Conservation (phyloP, 1,140 invertebrate species). For the Brevipalpus yothersi region DNA sequence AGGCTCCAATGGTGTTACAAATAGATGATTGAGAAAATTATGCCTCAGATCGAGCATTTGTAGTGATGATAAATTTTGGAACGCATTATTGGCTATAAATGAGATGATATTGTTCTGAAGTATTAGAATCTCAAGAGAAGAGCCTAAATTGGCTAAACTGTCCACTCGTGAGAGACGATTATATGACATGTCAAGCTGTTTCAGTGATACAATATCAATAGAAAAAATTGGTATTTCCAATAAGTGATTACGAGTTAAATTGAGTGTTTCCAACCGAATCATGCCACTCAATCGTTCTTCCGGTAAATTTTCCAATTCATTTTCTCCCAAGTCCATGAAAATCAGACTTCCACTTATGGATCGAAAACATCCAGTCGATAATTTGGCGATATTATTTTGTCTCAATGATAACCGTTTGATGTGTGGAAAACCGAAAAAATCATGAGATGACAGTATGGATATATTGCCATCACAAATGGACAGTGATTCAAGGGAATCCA, state of each 20-base stretch:
- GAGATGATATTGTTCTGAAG: constrained; percentile 58
- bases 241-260: constrained; percentile 53
- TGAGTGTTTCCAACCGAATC: constrained; percentile 38
- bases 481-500: constrained; percentile 42
- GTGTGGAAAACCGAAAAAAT: constrained; percentile 59
- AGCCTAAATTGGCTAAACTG: constrained; percentile 31
- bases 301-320: constrained; percentile 55
- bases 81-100: constrained; percentile 44
- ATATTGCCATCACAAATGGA: constrained; percentile 56
- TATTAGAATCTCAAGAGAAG: constrained; percentile 43
- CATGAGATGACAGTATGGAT: constrained; percentile 55
- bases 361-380: constrained; percentile 60
- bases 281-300: constrained; percentile 57
- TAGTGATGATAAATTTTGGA: constrained; percentile 48
- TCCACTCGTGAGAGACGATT: constrained; percentile 53
- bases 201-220: constrained; percentile 38
- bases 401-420: constrained; percentile 44
- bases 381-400: constrained; percentile 44
- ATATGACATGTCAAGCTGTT: constrained; percentile 46
- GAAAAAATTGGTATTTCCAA: constrained; percentile 60
- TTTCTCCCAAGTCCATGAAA: constrained; percentile 53
- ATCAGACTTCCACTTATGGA: constrained; percentile 39
- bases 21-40: constrained; percentile 57
- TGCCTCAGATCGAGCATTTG: constrained; percentile 50
- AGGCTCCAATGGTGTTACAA: constrained; percentile 27